Percentiles rank a stretch among this genome's conserved stretches.
These are phyloP conservation scores for Pachycephus smyrnensis DNA, from an alignment of 2,888 invertebrate genomes.

Conservation along the genomic window DNA sequence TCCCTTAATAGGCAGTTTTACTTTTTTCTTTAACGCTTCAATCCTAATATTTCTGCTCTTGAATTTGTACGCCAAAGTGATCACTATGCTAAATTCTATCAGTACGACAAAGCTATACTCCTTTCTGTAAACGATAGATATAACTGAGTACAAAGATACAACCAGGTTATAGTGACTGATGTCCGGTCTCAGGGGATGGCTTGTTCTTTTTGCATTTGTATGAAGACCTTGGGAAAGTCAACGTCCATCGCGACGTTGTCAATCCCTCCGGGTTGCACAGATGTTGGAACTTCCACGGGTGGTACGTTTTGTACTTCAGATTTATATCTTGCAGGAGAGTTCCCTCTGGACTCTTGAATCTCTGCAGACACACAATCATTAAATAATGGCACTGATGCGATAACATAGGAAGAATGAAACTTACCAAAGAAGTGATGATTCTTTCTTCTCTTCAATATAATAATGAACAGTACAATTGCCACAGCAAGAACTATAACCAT, in stretches of 20 bases:
- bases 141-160: not conserved
- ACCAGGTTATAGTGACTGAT: not conserved
- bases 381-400: conserved; percentile 1
- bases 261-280: conserved; percentile 64
- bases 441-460: conserved; percentile 46
- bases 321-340: conserved; percentile 55
- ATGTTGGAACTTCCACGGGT: conserved; percentile 17
- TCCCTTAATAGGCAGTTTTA: not conserved
- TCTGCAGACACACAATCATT: conserved; percentile 37
- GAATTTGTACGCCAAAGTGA: not conserved
- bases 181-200: conserved; percentile 43
- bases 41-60: not conserved
- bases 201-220: conserved; percentile 72
- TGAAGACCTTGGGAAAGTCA: conserved; percentile 74
- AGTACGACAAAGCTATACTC: not conserved
- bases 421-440: conserved; percentile 58
- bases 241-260: conserved; percentile 74
- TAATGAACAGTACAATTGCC: conserved; percentile 51
- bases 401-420: not conserved
- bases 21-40: not conserved
- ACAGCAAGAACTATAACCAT: conserved; percentile 56
- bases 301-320: conserved; percentile 36
- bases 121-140: not conserved
- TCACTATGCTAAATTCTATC: not conserved
- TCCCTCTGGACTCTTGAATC: conserved; percentile 60